Conservation (phyloP, 2,888 invertebrate species). For the Rotaria sp. region DNA sequence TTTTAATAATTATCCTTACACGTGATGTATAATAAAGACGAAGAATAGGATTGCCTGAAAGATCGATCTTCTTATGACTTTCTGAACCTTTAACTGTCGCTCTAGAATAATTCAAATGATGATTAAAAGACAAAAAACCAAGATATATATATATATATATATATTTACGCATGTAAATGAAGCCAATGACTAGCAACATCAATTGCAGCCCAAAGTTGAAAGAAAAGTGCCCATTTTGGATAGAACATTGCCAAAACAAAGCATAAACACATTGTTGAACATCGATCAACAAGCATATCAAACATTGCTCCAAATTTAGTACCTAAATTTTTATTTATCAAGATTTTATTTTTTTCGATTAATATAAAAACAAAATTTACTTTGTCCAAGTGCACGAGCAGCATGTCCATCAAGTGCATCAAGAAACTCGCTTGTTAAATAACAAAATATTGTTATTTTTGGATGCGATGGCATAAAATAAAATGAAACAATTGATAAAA, state of each 20-base stretch:
- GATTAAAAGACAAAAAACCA: background rate
- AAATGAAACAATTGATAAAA: slow-evolving; percentile 81
- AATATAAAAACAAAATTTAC: background rate
- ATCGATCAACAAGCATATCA: slow-evolving; percentile 90
- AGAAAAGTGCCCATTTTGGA: slow-evolving; percentile 81
- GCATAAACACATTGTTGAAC: slow-evolving; percentile 85
- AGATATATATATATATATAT: background rate
- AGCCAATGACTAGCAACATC: slow-evolving; percentile 98
- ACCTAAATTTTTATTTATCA: slow-evolving; percentile 44
- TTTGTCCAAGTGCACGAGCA: slow-evolving; percentile 67
- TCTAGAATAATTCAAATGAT: slow-evolving; percentile 54
- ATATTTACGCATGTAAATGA: slow-evolving; percentile 66
- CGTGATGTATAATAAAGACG: slow-evolving; percentile 78
- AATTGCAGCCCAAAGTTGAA: slow-evolving; percentile 83
- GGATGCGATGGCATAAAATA: slow-evolving; percentile 87
- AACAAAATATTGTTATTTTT: slow-evolving; percentile 72
- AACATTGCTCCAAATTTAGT: slow-evolving; percentile 72
- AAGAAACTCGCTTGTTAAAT: slow-evolving; percentile 76
- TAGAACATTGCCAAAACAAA: slow-evolving; percentile 85
- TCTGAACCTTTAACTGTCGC: slow-evolving; percentile 53
- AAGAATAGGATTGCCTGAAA: slow-evolving; percentile 83
- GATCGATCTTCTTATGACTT: slow-evolving; percentile 83
- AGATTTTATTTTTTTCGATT: too few species aligned
- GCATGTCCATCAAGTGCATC: slow-evolving; percentile 97
- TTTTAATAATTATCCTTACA: slow-evolving; percentile 43